A percentile compares a stretch with the other conserved stretches of the same genome.
Evolutionary conservation across 2,113 vertebrate genomes (phyloP).

Genomic region (Phylloscopus trochilus): DNA sequence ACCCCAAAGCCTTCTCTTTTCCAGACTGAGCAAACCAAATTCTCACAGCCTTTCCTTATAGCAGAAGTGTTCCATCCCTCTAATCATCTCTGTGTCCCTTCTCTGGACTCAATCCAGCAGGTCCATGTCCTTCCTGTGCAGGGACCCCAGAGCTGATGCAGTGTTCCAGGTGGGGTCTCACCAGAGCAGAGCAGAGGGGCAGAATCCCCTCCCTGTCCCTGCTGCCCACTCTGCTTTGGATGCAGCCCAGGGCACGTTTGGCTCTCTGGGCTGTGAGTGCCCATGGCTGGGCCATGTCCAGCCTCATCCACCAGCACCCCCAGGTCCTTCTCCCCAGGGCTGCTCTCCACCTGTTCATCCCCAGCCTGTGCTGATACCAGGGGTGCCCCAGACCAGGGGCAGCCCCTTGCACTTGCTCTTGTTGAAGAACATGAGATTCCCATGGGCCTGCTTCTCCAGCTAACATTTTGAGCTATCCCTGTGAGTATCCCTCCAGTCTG

Average conservation of each 20-base stretch:
- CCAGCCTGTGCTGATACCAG: background rate
- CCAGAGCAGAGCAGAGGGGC: background rate
- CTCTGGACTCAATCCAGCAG: rapidly evolving
- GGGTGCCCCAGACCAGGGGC: background rate
- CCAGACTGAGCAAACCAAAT: background rate
- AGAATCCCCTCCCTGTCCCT: background rate
- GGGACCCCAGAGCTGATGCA: background rate
- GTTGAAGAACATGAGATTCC: background rate
- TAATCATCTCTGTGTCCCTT: background rate
- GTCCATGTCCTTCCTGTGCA: background rate
- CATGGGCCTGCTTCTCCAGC: background rate
- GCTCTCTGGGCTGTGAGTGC: background rate
- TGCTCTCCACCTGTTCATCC: background rate
- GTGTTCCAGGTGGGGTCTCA: rapidly evolving
- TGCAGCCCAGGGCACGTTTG: background rate
- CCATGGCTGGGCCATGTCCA: background rate
- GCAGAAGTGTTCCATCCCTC: background rate
- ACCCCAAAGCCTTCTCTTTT: background rate
- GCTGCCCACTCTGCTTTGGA: rapidly evolving
- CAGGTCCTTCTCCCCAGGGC: background rate
- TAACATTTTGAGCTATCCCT: background rate
- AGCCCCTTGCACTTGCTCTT: background rate
- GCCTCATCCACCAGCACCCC: too few species aligned
- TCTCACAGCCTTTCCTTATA: background rate
- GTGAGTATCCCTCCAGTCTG: background rate